Conservation (phyloP, 2,888 invertebrate species). For the Steinernema hermaphroditum region DNA sequence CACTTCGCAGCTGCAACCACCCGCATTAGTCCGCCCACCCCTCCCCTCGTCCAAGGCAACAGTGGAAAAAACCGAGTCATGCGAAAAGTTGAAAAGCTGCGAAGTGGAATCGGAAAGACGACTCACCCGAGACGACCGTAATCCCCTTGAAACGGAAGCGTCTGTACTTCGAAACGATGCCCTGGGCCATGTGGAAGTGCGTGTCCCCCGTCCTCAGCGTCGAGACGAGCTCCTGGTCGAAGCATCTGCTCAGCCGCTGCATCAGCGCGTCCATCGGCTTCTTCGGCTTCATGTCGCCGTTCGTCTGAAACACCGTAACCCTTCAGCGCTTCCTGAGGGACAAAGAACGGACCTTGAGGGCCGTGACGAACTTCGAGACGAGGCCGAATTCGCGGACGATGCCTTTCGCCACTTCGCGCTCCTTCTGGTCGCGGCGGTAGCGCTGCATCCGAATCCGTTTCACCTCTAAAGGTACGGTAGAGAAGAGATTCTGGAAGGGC, state of each 20-base stretch:
- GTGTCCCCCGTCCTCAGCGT: not conserved
- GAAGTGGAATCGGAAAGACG: constrained; percentile 15
- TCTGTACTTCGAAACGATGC: too few relatives aligned
- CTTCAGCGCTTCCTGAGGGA: not conserved
- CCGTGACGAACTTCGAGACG: constrained; percentile 2
- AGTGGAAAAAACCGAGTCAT: constrained; percentile 13
- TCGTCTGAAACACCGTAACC: constrained; percentile 12
- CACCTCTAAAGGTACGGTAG: not conserved
- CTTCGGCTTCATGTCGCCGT: not conserved
- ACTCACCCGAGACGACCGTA: not conserved
- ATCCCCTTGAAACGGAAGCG: not conserved
- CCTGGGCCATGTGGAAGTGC: too few relatives aligned
- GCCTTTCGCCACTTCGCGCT: constrained; percentile 4
- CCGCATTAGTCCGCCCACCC: constrained; percentile 13
- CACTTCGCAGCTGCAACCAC: constrained; percentile 29
- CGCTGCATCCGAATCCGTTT: constrained; percentile 12
- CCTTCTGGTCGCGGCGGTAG: constrained; percentile 24
- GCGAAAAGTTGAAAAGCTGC: constrained; percentile 22
- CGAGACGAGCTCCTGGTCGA: not conserved
- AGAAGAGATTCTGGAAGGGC: not conserved
- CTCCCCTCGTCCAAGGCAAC: not conserved
- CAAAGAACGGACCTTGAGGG: not conserved
- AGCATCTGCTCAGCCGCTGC: not conserved
- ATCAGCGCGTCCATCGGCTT: not conserved
- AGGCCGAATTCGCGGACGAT: constrained; percentile 7